These are phyloP conservation scores for Nanorana parkeri DNA, from an alignment of 2,113 vertebrate species.

Conservation along the genomic window DNA sequence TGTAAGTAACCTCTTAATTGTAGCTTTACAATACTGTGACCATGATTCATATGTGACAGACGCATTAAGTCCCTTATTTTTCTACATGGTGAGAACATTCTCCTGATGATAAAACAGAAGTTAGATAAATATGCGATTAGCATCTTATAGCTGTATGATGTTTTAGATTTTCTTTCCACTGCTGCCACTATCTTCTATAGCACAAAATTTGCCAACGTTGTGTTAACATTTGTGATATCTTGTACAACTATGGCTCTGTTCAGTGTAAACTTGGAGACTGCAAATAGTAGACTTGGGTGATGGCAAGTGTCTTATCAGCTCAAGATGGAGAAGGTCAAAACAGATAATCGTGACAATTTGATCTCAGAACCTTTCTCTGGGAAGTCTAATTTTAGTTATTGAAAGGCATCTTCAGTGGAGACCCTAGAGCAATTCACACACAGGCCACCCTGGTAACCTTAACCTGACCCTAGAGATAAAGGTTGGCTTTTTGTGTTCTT, in stretches of 20 bases:
- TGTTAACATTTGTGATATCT: not conserved
- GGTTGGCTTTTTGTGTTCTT: constrained; percentile 51
- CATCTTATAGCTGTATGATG: too few species aligned
- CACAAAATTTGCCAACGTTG: not conserved
- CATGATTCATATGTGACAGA: too few species aligned
- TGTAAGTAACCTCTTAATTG: too few species aligned
- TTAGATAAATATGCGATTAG: too few species aligned
- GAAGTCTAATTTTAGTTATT: constrained; percentile 54
- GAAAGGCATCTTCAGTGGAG: constrained; percentile 46
- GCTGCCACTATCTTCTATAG: not conserved
- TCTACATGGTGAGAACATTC: too few species aligned
- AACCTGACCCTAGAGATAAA: constrained; percentile 32
- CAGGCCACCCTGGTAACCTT: constrained; percentile 46
- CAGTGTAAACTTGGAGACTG: constrained; percentile 33
- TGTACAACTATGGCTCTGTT: constrained; percentile 38
- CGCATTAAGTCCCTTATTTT: too few species aligned
- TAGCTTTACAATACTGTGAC: too few species aligned
- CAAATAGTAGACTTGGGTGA: constrained; percentile 32
- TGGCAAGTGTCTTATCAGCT: constrained; percentile 47
- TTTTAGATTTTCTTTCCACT: not conserved
- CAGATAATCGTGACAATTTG: constrained; percentile 55
- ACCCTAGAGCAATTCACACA: constrained; percentile 44
- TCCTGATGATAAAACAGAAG: too few species aligned
- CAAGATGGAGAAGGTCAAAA: constrained; percentile 41
- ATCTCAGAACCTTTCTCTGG: constrained; percentile 41